Base-by-base conservation (phyloP, 2,888 invertebrate genomes). In the Steinernema carpocapsae region DNA sequence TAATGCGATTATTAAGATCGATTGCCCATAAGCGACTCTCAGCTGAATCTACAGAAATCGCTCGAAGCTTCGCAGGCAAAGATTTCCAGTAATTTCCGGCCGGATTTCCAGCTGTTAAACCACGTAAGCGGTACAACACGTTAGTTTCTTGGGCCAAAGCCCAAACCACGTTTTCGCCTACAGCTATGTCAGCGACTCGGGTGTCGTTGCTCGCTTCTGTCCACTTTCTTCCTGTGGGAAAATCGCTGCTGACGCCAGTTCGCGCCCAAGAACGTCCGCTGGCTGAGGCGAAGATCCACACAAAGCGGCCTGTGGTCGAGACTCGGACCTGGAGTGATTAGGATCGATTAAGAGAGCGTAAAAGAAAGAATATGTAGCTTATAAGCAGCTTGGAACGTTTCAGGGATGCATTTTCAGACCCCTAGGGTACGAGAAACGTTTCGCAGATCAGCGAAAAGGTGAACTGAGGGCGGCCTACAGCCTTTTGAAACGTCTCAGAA, bases 151-250 rank as follows among this genome's bases (percentile, higher is more conserved):
- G 51, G 17, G 74, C 74, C 22, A 79, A 48, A 10, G 76, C 80
- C 73, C 76, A 79, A n/a, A 79, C 80, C n/a, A 77, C 80, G 51
- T 76, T 81, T 19, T 79, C 79, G n/a, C 74, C 78, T 12, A 81
- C 77, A 7, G 79, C 80, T 14, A 80, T 19, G 19, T 78, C 75
- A 6, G 37, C 52, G 6, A 79, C 48, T 48, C 46, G 37, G 14
- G 81, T 48, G 29, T 80, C 78, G 37, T 24, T 42, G 75, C 46
- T 24, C 12, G 71, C 76, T 46, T 80, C 71, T 19, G 59, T 42
- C 79, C 79, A 79, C 14, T 22, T 26, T 17, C n/a, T 26, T 4
- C 79, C 79, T 37, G 45, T 75, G 24, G 46, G 37, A 14, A 70
- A 32, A 24, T 19, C 19, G 17, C 79, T 77, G 45, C 32, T 46